Base-by-base conservation (phyloP, 1,140 invertebrate genomes). In the Meloidogyne hapla region DNA sequence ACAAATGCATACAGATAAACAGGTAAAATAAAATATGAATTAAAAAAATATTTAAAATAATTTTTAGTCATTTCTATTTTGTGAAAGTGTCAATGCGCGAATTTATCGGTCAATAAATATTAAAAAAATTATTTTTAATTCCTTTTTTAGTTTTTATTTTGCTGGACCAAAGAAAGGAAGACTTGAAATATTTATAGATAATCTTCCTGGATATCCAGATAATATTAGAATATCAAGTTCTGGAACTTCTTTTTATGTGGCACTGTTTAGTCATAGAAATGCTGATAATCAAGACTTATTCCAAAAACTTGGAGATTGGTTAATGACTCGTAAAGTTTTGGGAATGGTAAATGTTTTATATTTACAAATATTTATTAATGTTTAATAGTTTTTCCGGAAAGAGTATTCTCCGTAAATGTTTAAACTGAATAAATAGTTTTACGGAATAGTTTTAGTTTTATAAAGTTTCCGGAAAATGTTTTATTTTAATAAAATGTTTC, bases 141-240 rank as follows among this genome's bases (percentile, higher is more conserved):
- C n/a, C n/a, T n/a, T 25, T 10, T 64, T 75, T 15, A 75, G 74
- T 5, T 78, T 45, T 61, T 77, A 88, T 86, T 63, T 81, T 81
- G 56, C 75, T 61, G 6, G 87, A 23, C 68, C 80, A 12, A 83
- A 82, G 66, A 79, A 78, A 42, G 85, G 86, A 26, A 77, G 78
- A 69, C 77, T 68, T 18, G 87, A 87, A 28, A 75, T 83, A 6
- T 84, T 88, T 67, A 64, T 81, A 18, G 83, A 87, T 18, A 88
- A 88, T 77, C 69, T 88, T 25, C 88, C 88, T 26, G 88, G 88
- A 48, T 87, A 87, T 69, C 87, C 88, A 28, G 88, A 88, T 75
- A 88, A 88, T 77, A 87, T 88, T 64, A 83, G 87, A 63, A 76
- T 82, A 2, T 86, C 87, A 42, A 83, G 80, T 64, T 66, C 74